Percentiles rank a stretch among this genome's conserved stretches.
Evolutionary conservation across 2,113 vertebrate species (phyloP).

Genomic region (Origma solitaria): DNA sequence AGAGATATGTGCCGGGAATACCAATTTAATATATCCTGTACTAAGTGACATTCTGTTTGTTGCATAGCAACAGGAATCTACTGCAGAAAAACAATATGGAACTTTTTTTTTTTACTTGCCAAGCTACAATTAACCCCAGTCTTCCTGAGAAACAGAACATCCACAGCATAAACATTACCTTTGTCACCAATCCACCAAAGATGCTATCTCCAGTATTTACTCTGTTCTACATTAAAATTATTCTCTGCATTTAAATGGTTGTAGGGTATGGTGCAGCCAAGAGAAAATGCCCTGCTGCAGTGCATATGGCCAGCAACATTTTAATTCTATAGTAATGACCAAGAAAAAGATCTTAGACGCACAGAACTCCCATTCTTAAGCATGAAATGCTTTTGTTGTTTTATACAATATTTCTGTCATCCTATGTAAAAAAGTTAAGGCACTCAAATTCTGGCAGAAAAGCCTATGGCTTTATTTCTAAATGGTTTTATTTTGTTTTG

Average conservation of each 20-base stretch:
- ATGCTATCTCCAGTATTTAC: not conserved
- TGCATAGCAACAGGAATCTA: conserved; percentile 73
- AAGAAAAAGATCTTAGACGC: not conserved
- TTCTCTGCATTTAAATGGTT: not conserved
- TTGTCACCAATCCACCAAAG: not conserved
- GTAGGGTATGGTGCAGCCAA: not conserved
- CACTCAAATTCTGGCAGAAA: not conserved
- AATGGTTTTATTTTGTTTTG: not conserved
- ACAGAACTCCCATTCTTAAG: not conserved
- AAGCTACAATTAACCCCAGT: conserved; percentile 66
- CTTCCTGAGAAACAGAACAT: not conserved
- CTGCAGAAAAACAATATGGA: conserved; percentile 68
- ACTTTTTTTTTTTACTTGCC: conserved; percentile 55
- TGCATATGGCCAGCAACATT: not conserved
- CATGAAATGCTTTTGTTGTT: not conserved
- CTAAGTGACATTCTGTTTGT: conserved; percentile 68
- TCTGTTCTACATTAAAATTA: not conserved
- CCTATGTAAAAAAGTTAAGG: not conserved
- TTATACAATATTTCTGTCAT: not conserved
- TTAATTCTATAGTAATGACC: not conserved
- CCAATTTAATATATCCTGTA: conserved; percentile 66
- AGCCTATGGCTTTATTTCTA: not conserved
- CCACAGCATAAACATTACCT: not conserved
- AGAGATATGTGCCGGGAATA: conserved; percentile 61
- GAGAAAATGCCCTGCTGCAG: not conserved